These are phyloP conservation scores for Aquatica leii DNA, from an alignment of 2,888 invertebrate genomes.

Conservation along the genomic window DNA sequence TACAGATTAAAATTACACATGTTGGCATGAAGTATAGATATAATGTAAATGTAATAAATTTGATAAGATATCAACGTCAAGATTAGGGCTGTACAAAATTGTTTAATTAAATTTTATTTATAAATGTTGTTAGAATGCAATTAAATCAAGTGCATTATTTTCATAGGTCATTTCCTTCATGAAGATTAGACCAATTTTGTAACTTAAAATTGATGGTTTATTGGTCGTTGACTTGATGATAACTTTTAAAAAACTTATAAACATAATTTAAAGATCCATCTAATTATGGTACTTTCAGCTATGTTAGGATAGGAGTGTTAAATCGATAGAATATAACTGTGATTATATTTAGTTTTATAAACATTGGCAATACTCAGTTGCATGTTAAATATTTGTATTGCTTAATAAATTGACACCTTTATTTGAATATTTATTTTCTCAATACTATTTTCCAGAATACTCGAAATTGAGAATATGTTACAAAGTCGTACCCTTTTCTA, in stretches of 20 bases:
- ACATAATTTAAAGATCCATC: conserved; percentile 25
- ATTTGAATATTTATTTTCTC: conserved; percentile 8
- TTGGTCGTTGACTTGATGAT: conserved; percentile 34
- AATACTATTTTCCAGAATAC: too few species aligned
- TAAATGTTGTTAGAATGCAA: conserved; percentile 3
- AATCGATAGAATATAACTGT: not conserved
- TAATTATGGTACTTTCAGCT: not conserved
- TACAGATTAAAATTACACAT: conserved; percentile 18
- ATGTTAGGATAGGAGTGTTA: not conserved
- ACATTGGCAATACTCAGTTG: conserved; percentile 15
- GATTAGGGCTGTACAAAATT: conserved; percentile 20
- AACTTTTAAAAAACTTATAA: conserved; percentile 25
- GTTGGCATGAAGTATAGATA: conserved; percentile 25
- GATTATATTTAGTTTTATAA: conserved; percentile 15
- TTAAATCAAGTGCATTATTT: conserved; percentile 21
- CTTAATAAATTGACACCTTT: conserved; percentile 23
- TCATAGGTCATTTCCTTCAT: conserved; percentile 26
- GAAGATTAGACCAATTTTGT: conserved; percentile 25
- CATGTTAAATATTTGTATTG: conserved; percentile 25
- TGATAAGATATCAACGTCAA: conserved; percentile 18
- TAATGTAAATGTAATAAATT: conserved; percentile 17
- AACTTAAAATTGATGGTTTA: conserved; percentile 20
- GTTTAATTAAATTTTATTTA: conserved; percentile 3
- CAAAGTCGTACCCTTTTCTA: conserved; percentile 5
- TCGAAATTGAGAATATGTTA: not conserved